Percentiles rank a stretch among this genome's conserved stretches.
Evolutionary conservation across 1,140 invertebrate genomes (phyloP).

Genomic region (Patella vulgata): DNA sequence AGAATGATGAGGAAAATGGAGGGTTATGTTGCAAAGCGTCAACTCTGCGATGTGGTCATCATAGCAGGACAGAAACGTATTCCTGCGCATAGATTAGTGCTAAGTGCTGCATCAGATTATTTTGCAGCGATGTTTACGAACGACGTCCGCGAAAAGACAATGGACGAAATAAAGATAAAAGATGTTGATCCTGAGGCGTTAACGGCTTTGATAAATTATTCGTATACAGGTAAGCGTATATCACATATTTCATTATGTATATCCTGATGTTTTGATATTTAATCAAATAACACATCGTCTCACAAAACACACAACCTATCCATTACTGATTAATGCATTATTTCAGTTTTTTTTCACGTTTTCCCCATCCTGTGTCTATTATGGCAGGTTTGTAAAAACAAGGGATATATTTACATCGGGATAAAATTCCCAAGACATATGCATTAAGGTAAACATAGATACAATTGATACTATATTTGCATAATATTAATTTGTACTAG

Average conservation of each 20-base stretch:
- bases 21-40: conserved; percentile 78
- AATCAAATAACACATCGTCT: background rate
- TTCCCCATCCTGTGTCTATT: too few species aligned
- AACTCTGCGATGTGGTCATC: conserved; percentile 61
- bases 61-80: conserved; percentile 71
- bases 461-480: too few species aligned
- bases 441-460: too few species aligned
- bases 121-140: conserved; percentile 96
- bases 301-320: too few species aligned
- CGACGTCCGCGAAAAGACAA: conserved; percentile 83
- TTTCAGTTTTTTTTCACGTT: background rate
- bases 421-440: too few species aligned
- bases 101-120: conserved; percentile 91
- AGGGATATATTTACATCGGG: too few species aligned
- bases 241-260: background rate
- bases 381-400: too few species aligned
- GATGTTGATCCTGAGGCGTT: conserved; percentile 87
- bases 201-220: conserved; percentile 84
- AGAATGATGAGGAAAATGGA: conserved; percentile 83
- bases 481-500: too few species aligned
- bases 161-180: conserved; percentile 84
- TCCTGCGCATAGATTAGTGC: conserved; percentile 78
- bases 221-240: conserved; percentile 80
- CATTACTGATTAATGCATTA: too few species aligned
- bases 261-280: background rate